A percentile compares a stretch with the other conserved stretches of the same genome.
phyloP scores from a whole-genome alignment of 2,797 vertebrate species.

The Streptopelia turtur region DNA sequence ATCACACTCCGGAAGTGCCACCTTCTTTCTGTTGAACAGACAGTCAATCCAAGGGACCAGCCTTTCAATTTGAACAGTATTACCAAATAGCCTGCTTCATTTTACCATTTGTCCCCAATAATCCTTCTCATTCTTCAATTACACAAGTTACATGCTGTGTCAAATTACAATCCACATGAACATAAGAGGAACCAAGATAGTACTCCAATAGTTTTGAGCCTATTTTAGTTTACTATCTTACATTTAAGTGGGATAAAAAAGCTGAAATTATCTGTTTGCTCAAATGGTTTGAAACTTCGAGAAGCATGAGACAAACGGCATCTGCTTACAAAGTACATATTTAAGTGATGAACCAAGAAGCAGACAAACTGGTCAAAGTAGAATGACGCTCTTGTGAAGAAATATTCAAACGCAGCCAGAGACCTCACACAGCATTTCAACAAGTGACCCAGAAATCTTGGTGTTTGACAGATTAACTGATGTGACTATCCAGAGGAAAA shows the following conservation, averaged over 20 bases:
- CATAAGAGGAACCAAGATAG: accelerated
- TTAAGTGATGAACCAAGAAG: neutral
- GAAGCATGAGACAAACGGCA: neutral
- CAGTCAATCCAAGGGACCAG: neutral
- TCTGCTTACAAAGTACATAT: neutral
- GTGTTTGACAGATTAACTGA: neutral
- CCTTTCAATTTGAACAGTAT: neutral
- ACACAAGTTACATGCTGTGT: neutral
- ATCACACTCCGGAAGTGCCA: accelerated
- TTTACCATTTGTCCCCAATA: neutral
- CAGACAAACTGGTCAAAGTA: neutral
- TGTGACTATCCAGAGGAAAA: neutral
- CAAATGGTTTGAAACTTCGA: neutral
- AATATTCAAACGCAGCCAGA: neutral
- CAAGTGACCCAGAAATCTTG: neutral
- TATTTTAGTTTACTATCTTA: neutral
- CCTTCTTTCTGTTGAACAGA: neutral
- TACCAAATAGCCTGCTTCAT: neutral
- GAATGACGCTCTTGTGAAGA: neutral
- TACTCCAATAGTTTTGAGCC: neutral
- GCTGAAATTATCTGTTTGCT: neutral
- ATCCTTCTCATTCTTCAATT: neutral
- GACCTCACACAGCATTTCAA: neutral
- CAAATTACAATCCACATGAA: neutral
- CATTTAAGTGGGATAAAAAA: neutral